Percentiles rank a stretch among this genome's conserved stretches.
phyloP scores from a whole-genome alignment of 2,797 vertebrate genomes.

The Chrysocyon brachyurus region DNA sequence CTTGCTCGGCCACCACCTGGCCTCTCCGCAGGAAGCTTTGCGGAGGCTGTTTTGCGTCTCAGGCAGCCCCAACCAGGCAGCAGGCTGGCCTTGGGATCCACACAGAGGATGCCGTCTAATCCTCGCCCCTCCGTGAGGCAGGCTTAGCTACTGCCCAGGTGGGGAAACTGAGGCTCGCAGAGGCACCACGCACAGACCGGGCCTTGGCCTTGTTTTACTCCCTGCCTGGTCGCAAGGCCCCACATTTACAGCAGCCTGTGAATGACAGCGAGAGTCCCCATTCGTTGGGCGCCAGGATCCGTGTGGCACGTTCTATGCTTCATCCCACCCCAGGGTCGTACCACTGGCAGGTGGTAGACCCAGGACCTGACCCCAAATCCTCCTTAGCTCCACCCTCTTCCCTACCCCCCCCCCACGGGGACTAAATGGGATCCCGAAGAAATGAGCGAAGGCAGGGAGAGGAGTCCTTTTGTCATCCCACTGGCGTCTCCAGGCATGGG shows the following conservation, averaged over 20 bases:
- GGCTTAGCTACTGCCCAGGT: not conserved
- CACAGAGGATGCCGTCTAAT: fast-evolving
- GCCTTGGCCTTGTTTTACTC: not conserved
- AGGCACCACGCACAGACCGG: fast-evolving
- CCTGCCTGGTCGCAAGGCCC: not conserved
- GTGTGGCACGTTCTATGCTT: not conserved
- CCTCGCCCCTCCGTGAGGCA: not conserved
- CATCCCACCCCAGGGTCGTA: not conserved
- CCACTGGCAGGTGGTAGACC: not conserved
- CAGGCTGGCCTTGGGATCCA: not conserved
- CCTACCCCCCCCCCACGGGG: not conserved
- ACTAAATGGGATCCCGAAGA: not conserved
- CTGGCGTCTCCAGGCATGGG: not conserved
- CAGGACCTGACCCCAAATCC: not conserved
- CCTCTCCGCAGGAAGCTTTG: not conserved
- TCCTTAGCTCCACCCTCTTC: not conserved
- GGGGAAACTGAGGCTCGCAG: not conserved
- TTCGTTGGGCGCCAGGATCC: no score
- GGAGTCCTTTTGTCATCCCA: not conserved
- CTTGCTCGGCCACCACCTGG: not conserved
- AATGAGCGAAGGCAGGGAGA: not conserved
- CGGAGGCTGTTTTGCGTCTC: not conserved
- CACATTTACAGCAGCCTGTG: not conserved
- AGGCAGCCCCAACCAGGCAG: not conserved
- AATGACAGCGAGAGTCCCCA: not conserved